A percentile compares a stretch with the other conserved stretches of the same genome.
phyloP scores from a whole-genome alignment of 2,113 vertebrate genomes.

The Alethe diademata region DNA sequence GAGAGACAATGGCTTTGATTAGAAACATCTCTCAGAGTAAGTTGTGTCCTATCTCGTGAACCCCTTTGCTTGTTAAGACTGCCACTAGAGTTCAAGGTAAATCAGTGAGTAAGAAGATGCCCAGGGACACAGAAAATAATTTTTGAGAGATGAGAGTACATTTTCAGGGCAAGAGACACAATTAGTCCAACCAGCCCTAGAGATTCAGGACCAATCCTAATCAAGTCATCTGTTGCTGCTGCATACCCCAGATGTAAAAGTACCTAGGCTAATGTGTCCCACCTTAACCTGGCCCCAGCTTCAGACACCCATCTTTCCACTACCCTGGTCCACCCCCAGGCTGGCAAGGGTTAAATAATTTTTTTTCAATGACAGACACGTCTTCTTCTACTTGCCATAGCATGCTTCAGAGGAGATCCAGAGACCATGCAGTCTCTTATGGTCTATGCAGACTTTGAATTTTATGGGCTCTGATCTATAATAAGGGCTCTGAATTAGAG shows the following conservation, averaged over 20 bases:
- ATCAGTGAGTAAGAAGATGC: background rate
- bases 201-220: background rate
- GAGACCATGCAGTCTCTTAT: background rate
- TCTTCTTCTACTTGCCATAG: background rate
- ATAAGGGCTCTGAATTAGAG: background rate
- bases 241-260: background rate
- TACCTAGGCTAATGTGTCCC: background rate
- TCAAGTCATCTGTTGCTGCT: background rate
- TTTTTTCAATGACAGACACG: background rate
- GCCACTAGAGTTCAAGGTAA: background rate
- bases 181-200: background rate
- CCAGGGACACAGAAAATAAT: background rate
- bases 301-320: background rate
- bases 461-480: conserved; percentile 2
- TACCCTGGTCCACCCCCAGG: background rate
- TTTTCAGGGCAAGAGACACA: background rate
- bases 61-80: background rate
- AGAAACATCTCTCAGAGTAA: background rate
- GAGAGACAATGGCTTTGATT: background rate
- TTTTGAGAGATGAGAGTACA: background rate
- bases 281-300: background rate
- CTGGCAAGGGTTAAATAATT: background rate
- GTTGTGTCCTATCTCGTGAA: background rate
- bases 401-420: background rate
- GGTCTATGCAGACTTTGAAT: background rate